Percentiles rank a stretch among this genome's conserved stretches.
Evolutionary conservation across 2,888 invertebrate genomes (phyloP).

Genomic region (Agelastica alni): DNA sequence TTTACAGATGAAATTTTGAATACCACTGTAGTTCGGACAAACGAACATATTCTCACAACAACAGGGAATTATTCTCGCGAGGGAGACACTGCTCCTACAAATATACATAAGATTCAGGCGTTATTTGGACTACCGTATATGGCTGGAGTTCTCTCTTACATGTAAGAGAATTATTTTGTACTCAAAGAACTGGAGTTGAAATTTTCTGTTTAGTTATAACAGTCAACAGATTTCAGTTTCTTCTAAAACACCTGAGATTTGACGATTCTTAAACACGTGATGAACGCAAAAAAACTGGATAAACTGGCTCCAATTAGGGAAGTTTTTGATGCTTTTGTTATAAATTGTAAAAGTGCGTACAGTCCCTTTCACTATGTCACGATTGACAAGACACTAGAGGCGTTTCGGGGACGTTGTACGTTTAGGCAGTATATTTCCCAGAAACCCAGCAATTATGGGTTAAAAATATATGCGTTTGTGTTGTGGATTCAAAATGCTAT

Average conservation of each 20-base stretch:
- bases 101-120: conserved; percentile 33
- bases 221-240: conserved; percentile 2
- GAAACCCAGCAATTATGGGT: background rate
- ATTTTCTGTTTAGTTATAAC: conserved; percentile 19
- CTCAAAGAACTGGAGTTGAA: conserved; percentile 15
- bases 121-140: conserved; percentile 21
- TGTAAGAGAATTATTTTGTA: conserved; percentile 6
- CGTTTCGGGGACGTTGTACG: background rate
- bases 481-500: conserved; percentile 1
- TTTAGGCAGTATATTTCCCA: conserved; percentile 3
- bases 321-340: background rate
- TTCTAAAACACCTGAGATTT: conserved; percentile 1
- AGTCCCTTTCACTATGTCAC: conserved; percentile 1
- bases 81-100: conserved; percentile 11
- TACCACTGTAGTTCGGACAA: conserved; percentile 38
- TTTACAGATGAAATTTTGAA: conserved; percentile 30
- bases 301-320: background rate
- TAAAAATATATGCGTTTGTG: background rate
- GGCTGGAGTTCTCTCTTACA: conserved; percentile 13
- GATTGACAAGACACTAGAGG: background rate
- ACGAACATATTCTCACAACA: conserved; percentile 32
- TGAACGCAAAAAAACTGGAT: background rate
- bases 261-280: background rate
- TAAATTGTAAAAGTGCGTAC: conserved; percentile 3
- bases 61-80: conserved; percentile 5